Base-by-base conservation (phyloP, 2,113 vertebrate genomes). In the Hippocampus barbouri region DNA sequence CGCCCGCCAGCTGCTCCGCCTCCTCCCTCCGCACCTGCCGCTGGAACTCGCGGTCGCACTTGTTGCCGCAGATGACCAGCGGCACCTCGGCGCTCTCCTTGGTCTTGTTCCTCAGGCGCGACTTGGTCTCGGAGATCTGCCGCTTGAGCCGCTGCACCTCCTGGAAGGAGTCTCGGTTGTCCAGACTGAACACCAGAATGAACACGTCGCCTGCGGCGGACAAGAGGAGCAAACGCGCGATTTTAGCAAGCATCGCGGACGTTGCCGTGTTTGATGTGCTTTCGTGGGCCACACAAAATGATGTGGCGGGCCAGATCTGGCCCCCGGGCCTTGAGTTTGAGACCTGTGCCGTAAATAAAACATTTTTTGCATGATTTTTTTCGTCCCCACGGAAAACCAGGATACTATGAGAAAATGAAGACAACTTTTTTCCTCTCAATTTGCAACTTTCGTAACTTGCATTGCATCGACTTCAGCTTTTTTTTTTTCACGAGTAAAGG, bases 11-110 rank as follows among this genome's bases (percentile, higher is more conserved):
- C 85, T 93, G 90, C 82, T 94, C 92, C 71, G 96, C 92, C n/a
- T 97, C 95, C n/a, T 97, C 94, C 25, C 92, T 86, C 76, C 91
- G 94, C 12, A 95, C 94, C 41, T 96, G 94, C 1, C 96, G 93
- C 57, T 94, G 92, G 84, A 97, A 94, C 86, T 95, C 96, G 25
- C 92, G 89, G 91, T 99, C 97, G 0, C 95, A 95, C 69, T 98
- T 98, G 92, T 99, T 99, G 75, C 96, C 97, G 3, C 97, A 99
- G 90, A 99, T 96, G 77, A 98, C 96, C 66, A 98, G 77, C 2
- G 97, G 96, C 53, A 98, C 96, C 16, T 97, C 94, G 23, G 90
- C 90, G 85, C 94, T 94, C 85, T 98, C 96, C 79, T 98, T 98
- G 81, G 96, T 98, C 86, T 97, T 98, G 92, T 95, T 97, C 85